Conservation (phyloP, 2,113 vertebrate genomes). For the Dasyprocta punctata region DNA sequence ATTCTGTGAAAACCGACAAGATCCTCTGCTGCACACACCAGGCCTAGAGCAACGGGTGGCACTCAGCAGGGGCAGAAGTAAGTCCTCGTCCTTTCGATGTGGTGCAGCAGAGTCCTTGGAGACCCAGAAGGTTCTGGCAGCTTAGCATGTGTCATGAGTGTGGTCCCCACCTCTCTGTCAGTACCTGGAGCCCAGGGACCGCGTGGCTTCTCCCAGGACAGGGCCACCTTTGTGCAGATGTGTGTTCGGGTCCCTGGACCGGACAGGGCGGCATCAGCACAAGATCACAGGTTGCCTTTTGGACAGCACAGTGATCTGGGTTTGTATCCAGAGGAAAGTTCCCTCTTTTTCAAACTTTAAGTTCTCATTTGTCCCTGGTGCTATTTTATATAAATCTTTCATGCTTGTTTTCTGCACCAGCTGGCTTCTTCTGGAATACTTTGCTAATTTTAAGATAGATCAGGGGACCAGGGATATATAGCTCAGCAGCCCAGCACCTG, state of each 20-base stretch:
- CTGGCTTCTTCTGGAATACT: slow-evolving; percentile 1
- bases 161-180: background rate
- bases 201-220: background rate
- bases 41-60: background rate
- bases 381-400: background rate
- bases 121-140: background rate
- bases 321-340: background rate
- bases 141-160: background rate
- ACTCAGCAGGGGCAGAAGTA: background rate
- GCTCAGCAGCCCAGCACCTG: too few species aligned
- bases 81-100: background rate
- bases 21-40: background rate
- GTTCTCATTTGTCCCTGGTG: background rate
- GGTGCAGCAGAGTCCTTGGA: background rate
- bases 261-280: background rate
- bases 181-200: background rate
- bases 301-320: background rate
- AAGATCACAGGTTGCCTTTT: background rate
- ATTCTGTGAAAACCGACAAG: background rate
- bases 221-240: too few species aligned
- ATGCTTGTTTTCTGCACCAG: background rate
- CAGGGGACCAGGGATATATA: too few species aligned
- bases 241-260: too few species aligned
- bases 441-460: background rate
- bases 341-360: background rate